Base-by-base conservation (phyloP, 2,113 vertebrate species). In the Tilapia sparmanii region DNA sequence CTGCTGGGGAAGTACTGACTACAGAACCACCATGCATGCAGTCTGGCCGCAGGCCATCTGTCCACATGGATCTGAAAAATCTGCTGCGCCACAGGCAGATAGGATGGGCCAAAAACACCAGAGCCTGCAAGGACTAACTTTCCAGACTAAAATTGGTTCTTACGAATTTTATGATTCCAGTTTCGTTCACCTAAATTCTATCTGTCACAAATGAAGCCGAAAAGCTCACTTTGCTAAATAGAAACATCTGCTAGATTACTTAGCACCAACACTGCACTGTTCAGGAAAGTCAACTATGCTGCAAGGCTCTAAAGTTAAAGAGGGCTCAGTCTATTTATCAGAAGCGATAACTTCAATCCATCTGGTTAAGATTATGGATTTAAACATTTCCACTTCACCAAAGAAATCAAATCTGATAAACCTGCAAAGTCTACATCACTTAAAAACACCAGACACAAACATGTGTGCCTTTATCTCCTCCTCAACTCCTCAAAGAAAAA, bases 51-150 rank as follows among this genome's bases (percentile, higher is more conserved):
- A 3, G 47, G 90, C 94, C 91, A 95, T 86, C 84, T 89, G 90
- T 93, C 91, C 92, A 91, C 94, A 95, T 95, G 92, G 87, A 91
- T 81, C 86, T 93, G 90, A 94, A 92, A 94, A 95, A 90, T 88
- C 88, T 86, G 90, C 93, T 93, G 92, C 90, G 90, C 92, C 93
- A 94, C 94, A 94, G 91, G 86, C 85, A 33, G 66, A 15, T 80
- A 90, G 66, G 83, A 92, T 50, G 47, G 81, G 92, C 88, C 89
- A 87, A 86, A 86, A 88, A 86, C 84, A 86, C 82, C 40, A 73
- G 52, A 81, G 86, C 85, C 76, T 53, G 22, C 40, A 24, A 86
- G 9, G 59, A 86, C 83, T 93, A 71, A 40, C 76, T 87, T 82
- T 55, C 68, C 66, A 76, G 61, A 45, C 84, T 85, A 73, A 90